Percentiles rank a stretch among this genome's conserved stretches.
These are phyloP conservation scores for Falco rusticolus DNA, from an alignment of 2,797 vertebrate genomes.

Conservation along the genomic window DNA sequence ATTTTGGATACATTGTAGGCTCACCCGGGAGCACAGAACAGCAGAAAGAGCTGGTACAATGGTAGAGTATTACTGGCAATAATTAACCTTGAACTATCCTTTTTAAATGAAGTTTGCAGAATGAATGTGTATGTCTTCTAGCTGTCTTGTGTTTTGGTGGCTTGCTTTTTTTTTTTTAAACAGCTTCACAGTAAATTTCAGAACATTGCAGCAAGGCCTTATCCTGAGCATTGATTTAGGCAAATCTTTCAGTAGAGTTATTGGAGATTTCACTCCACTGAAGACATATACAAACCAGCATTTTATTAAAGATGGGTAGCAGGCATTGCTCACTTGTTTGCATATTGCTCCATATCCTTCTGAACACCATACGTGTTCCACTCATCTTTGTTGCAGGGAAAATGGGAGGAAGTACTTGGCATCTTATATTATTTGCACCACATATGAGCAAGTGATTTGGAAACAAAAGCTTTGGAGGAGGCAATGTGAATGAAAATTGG, in stretches of 20 bases:
- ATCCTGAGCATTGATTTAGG: neutral
- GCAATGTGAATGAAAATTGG: neutral
- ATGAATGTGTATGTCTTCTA: neutral
- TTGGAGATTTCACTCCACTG: neutral
- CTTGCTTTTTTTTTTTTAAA: neutral
- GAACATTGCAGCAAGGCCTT: neutral
- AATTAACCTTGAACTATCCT: slow-evolving; percentile 11
- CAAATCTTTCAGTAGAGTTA: neutral
- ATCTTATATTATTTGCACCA: neutral
- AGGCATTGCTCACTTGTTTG: neutral
- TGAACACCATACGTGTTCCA: rapidly evolving
- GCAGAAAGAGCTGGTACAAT: neutral
- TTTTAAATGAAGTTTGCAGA: slow-evolving; percentile 38
- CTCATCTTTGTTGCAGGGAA: neutral
- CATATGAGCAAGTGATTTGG: neutral
- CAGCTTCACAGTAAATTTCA: neutral
- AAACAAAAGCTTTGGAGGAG: slow-evolving; percentile 22
- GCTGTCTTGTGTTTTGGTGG: neutral
- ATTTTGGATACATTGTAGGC: neutral
- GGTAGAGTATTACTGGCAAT: neutral
- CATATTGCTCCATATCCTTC: neutral
- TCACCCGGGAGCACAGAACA: neutral
- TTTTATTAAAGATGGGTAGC: neutral
- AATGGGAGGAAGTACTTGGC: neutral
- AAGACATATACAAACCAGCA: neutral